Evolutionary conservation across 2,113 vertebrate species (phyloP).

Genomic region (Leuciscus idus): DNA sequence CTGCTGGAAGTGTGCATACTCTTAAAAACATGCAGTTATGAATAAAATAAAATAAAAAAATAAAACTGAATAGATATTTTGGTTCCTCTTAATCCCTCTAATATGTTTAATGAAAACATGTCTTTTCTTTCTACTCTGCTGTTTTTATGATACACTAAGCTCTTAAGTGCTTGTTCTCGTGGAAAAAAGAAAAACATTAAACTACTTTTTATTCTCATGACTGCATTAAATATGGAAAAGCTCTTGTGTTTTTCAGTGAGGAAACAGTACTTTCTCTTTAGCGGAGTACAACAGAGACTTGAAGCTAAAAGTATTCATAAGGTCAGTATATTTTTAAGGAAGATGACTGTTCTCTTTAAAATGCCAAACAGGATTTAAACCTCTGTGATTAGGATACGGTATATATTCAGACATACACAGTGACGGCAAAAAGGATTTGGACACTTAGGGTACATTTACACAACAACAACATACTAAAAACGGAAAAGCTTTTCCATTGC

Average conservation of each 20-base stretch:
- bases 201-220: conserved; percentile 13
- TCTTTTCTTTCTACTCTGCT: conserved; percentile 4
- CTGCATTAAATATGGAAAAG: conserved; percentile 30
- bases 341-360: background rate
- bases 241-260: background rate
- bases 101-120: conserved; percentile 42
- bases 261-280: conserved; percentile 29
- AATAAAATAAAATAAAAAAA: background rate
- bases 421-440: background rate
- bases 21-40: conserved; percentile 13
- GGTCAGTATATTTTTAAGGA: background rate
- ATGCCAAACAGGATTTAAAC: background rate
- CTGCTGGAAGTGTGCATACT: background rate
- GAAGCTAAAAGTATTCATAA: conserved; percentile 7
- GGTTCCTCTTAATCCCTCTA: conserved; percentile 27
- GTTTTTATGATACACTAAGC: conserved; percentile 18
- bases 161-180: background rate
- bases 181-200: conserved; percentile 1
- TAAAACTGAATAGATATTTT: conserved; percentile 28
- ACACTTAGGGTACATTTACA: no score
- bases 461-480: no score
- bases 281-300: background rate
- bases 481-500: no score
- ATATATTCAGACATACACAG: background rate
- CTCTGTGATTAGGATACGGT: background rate